Conservation (phyloP, 2,797 vertebrate species). For the Argyrosomus regius region DNA sequence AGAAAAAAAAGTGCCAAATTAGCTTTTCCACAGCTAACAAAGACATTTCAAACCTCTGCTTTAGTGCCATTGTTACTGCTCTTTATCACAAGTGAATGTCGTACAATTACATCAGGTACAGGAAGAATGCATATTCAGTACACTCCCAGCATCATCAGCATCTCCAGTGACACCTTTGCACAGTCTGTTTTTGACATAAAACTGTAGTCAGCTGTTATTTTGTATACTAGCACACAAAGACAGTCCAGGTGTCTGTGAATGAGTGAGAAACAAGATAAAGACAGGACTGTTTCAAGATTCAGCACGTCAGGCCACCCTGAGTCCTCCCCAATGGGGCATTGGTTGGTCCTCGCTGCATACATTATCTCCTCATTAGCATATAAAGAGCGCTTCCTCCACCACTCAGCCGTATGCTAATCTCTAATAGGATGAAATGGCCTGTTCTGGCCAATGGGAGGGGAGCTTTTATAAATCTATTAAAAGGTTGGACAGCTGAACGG, state of each 20-base stretch:
- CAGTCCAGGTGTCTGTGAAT: conserved; percentile 35
- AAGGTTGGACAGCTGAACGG: conserved; percentile 72
- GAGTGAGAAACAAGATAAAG: conserved; percentile 45
- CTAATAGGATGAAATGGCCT: conserved; percentile 79
- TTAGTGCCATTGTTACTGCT: conserved; percentile 14
- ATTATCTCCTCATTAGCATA: conserved; percentile 81
- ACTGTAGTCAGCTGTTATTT: not conserved
- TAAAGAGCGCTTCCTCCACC: conserved; percentile 82
- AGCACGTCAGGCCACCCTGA: conserved; percentile 52
- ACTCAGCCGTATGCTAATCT: conserved; percentile 81
- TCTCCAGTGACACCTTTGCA: conserved; percentile 17
- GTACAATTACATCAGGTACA: conserved; percentile 12
- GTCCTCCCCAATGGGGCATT: conserved; percentile 55
- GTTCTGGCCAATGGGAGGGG: conserved; percentile 71
- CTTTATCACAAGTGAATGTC: conserved; percentile 21
- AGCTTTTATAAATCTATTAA: conserved; percentile 76
- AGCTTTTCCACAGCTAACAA: not conserved
- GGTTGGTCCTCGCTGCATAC: conserved; percentile 72
- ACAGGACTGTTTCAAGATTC: conserved; percentile 53
- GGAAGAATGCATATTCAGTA: conserved; percentile 4
- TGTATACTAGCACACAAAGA: conserved; percentile 28
- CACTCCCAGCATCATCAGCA: not conserved
- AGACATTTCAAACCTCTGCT: not conserved
- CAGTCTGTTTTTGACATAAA: conserved; percentile 13
- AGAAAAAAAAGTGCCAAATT: not conserved